Evolutionary conservation across 37 sponge, comb jelly and placozoan genomes (phyloP).

Genomic region (Eunapius fragilis): DNA sequence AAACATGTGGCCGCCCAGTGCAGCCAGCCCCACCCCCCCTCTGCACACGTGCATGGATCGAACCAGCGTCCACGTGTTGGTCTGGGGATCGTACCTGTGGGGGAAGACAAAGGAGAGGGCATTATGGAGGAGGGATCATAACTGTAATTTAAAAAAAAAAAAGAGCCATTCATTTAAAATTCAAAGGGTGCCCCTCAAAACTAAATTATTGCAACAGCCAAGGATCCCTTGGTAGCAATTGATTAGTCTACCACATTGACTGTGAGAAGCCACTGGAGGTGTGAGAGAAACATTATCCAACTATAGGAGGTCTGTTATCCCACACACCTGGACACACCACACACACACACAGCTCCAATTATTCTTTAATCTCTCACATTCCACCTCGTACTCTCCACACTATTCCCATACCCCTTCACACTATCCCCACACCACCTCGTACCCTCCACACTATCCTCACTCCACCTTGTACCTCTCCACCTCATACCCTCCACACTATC

Average conservation of each 20-base stretch:
- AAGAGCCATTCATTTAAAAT: background rate
- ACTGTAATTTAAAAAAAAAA: background rate
- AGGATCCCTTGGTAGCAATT: background rate
- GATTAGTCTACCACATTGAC: background rate
- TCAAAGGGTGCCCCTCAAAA: too few species aligned
- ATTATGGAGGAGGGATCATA: background rate
- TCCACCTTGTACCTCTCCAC: background rate
- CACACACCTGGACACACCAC: background rate
- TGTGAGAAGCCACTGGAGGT: background rate
- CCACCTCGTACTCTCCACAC: constrained; percentile 71
- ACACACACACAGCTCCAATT: background rate
- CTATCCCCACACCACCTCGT: background rate
- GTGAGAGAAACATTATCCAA: background rate
- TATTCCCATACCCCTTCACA: background rate
- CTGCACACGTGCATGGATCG: constrained; percentile 84
- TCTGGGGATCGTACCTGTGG: constrained; percentile 85
- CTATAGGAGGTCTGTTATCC: too few species aligned
- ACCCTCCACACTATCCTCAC: constrained; percentile 87
- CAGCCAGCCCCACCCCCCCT: constrained; percentile 89
- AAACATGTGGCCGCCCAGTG: constrained; percentile 85
- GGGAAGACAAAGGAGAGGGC: background rate
- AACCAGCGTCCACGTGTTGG: constrained; percentile 79
- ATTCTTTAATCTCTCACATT: background rate
- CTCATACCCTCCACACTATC: background rate
- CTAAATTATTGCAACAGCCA: too few species aligned